Evolutionary conservation across 1,140 invertebrate species (phyloP).

Genomic region (Kradibia gibbosae): DNA sequence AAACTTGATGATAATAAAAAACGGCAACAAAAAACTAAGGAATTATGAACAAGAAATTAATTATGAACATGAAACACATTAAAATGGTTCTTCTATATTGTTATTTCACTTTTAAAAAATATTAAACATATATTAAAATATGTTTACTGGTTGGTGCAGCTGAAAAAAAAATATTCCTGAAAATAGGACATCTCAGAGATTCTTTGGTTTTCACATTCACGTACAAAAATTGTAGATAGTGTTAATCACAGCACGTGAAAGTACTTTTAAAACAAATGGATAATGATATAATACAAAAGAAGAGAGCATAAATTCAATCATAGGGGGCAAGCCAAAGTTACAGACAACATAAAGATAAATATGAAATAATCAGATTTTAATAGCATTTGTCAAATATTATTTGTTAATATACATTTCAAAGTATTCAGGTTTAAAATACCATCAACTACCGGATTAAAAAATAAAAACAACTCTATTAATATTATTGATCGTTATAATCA

Average conservation of each 20-base stretch:
- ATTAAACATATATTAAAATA: background rate
- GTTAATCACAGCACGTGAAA: slow-evolving; percentile 45
- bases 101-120: too few species aligned
- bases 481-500: background rate
- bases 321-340: background rate
- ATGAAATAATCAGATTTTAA: slow-evolving; percentile 19
- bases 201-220: background rate
- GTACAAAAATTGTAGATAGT: slow-evolving; percentile 17
- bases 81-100: too few species aligned
- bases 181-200: background rate
- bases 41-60: too few species aligned
- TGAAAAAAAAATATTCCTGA: background rate
- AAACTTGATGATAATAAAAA: too few species aligned
- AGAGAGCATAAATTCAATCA: slow-evolving; percentile 39
- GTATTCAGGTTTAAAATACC: background rate
- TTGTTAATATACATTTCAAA: background rate
- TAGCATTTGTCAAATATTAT: background rate
- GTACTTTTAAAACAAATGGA: background rate
- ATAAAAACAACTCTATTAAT: background rate
- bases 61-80: too few species aligned
- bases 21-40: too few species aligned
- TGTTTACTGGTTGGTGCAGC: background rate
- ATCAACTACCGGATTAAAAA: background rate
- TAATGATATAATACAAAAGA: slow-evolving; percentile 26
- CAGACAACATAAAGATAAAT: slow-evolving; percentile 7